Conservation (phyloP, 2,888 invertebrate genomes). For the Plagiodera versicolora region DNA sequence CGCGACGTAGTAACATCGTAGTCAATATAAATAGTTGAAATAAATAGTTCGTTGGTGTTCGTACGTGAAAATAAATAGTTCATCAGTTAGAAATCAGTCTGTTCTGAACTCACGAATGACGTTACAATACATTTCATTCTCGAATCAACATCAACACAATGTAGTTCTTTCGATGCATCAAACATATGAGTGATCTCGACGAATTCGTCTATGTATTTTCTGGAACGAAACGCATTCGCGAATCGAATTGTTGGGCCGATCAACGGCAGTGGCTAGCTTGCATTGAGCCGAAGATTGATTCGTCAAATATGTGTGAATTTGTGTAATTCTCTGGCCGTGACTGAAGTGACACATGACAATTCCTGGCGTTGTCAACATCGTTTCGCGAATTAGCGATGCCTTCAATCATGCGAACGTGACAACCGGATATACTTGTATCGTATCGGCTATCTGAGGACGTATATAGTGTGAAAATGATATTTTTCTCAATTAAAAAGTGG, state of each 20-base stretch:
- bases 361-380: conserved; percentile 44
- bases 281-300: conserved; percentile 39
- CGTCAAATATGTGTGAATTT: conserved; percentile 39
- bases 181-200: too few relatives aligned
- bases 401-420: conserved; percentile 44
- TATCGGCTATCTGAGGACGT: conserved; percentile 1
- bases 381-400: conserved; percentile 40
- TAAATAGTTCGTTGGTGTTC: too few relatives aligned
- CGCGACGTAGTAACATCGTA: too few relatives aligned
- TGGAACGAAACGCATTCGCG: conserved; percentile 11
- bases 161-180: too few relatives aligned
- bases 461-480: neutral
- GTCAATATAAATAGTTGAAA: too few relatives aligned
- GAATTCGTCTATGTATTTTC: neutral
- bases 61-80: too few relatives aligned
- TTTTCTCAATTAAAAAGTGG: too few relatives aligned
- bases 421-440: conserved; percentile 28
- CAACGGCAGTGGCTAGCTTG: conserved; percentile 14
- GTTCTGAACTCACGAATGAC: too few relatives aligned
- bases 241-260: conserved; percentile 12
- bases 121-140: too few relatives aligned
- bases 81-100: too few relatives aligned
- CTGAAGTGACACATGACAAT: conserved; percentile 48
- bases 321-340: conserved; percentile 40
- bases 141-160: too few relatives aligned